Percentiles rank a stretch among this genome's conserved stretches.
Conservation (phyloP, 2,797 vertebrate genomes). For the Lemur catta region DNA sequence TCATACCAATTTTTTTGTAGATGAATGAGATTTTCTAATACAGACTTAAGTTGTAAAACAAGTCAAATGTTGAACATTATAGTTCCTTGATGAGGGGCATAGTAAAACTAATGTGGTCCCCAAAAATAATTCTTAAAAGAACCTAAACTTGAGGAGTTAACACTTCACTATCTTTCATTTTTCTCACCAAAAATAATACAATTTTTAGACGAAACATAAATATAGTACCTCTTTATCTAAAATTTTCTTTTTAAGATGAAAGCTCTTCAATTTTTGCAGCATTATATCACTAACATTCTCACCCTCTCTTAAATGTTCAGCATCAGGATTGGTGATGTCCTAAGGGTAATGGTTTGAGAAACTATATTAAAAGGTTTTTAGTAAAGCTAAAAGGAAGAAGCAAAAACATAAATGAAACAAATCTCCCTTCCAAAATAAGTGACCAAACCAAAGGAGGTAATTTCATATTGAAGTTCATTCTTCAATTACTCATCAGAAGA, state of each 20-base stretch:
- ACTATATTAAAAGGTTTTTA: slow-evolving; percentile 26
- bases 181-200: neutral
- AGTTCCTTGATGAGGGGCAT: neutral
- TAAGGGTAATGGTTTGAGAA: slow-evolving; percentile 51
- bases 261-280: slow-evolving; percentile 63
- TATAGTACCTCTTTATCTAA: slow-evolving; percentile 72
- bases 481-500: neutral
- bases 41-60: neutral
- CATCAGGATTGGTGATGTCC: slow-evolving; percentile 22
- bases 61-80: neutral
- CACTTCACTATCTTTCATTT: neutral
- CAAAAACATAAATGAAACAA: neutral
- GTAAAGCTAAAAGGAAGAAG: neutral
- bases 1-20: neutral
- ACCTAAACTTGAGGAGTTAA: neutral
- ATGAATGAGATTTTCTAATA: neutral
- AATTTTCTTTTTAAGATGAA: slow-evolving; percentile 67
- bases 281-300: slow-evolving; percentile 48
- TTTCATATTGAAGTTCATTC: neutral
- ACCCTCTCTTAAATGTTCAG: slow-evolving; percentile 43
- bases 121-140: neutral
- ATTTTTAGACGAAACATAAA: slow-evolving; percentile 16
- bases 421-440: neutral
- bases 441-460: neutral
- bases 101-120: neutral